Percentiles rank a stretch among this genome's conserved stretches.
phyloP scores from a whole-genome alignment of 2,888 invertebrate species.

The Drosophila planitibia region DNA sequence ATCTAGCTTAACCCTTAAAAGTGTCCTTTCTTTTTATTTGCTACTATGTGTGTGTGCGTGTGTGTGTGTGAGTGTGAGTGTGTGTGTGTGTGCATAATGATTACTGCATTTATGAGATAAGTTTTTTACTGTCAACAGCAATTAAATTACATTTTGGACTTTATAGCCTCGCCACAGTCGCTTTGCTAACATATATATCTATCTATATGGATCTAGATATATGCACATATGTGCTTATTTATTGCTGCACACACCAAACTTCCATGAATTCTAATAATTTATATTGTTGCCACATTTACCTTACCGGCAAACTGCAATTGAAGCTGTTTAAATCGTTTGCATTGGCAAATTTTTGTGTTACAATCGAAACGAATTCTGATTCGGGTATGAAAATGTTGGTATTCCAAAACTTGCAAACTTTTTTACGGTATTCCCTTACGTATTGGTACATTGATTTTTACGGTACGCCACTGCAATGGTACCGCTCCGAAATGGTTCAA shows the following conservation, averaged over 20 bases:
- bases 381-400: not conserved
- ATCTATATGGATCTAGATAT: not conserved
- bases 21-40: not conserved
- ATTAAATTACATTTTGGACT: constrained; percentile 76
- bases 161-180: constrained; percentile 51
- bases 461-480: not conserved
- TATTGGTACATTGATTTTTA: not conserved
- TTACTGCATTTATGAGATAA: constrained; percentile 74
- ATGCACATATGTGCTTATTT: not conserved
- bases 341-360: too few species aligned
- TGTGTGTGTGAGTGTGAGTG: constrained; percentile 33
- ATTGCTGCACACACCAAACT: constrained; percentile 53
- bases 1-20: not conserved
- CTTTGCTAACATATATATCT: not conserved
- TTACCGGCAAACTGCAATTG: not conserved
- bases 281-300: constrained; percentile 54
- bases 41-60: not conserved
- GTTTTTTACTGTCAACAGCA: constrained; percentile 67
- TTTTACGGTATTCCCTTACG: not conserved
- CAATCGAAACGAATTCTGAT: not conserved
- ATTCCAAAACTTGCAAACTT: not conserved
- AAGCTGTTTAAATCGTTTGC: not conserved
- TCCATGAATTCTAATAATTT: constrained; percentile 73
- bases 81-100: constrained; percentile 33
- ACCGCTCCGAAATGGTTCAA: not conserved